A percentile compares a stretch with the other conserved stretches of the same genome.
These are phyloP conservation scores for Scolopax bukidnonensis DNA, from an alignment of 2,797 vertebrate species.

Conservation along the genomic window DNA sequence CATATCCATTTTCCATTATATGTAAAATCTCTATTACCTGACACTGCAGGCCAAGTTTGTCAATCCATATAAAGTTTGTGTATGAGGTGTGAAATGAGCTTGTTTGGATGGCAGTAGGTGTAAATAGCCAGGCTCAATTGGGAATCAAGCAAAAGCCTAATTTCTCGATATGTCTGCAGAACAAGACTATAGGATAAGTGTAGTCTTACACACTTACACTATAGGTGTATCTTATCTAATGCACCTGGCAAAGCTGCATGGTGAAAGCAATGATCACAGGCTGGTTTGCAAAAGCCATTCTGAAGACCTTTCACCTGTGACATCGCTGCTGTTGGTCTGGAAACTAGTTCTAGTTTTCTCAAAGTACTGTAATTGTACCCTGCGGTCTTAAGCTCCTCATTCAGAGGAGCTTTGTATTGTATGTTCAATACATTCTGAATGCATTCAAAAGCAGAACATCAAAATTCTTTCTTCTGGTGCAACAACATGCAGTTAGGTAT, in stretches of 20 bases:
- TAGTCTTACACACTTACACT: background rate
- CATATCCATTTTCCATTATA: background rate
- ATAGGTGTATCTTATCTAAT: background rate
- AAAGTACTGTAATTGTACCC: background rate
- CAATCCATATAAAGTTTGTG: background rate
- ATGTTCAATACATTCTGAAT: background rate
- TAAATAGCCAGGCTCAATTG: background rate
- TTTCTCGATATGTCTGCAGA: background rate
- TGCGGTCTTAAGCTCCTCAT: background rate
- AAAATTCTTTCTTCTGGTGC: background rate
- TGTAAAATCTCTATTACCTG: background rate
- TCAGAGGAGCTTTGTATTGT: no score
- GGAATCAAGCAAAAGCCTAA: background rate
- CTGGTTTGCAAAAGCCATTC: background rate
- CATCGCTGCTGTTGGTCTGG: background rate
- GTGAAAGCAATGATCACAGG: background rate
- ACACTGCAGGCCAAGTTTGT: background rate
- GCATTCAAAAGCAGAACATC: background rate
- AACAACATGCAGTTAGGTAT: background rate
- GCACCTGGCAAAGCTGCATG: background rate
- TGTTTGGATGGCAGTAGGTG: background rate
- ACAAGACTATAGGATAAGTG: background rate
- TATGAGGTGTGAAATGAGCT: background rate
- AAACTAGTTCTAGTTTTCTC: background rate
- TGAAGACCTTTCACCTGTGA: background rate